Evolutionary conservation across 2,888 invertebrate genomes (phyloP), one percentile per base, ranked within the genome.

Genomic region (Mythimna lalbum): DNA sequence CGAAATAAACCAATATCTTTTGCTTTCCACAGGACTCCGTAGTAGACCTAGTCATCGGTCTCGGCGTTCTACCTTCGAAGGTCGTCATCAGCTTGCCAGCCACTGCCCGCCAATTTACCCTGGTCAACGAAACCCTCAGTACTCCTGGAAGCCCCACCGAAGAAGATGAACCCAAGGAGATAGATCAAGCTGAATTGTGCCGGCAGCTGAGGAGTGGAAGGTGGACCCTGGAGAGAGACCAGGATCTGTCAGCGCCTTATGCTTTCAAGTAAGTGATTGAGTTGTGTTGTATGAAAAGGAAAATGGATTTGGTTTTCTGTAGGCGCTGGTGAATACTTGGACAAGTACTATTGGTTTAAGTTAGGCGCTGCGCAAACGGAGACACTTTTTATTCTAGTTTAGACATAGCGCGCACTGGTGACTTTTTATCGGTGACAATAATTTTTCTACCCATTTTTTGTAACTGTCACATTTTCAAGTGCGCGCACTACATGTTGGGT

Each of bases 191-290:
- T 47, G 96, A 97, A 88, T 93, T 97, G 14, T 97, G 97, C 88
- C 88, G 94, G 7, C 91, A 93, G 78, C 92, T 98, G 90, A 93
- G 95, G 66, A 97, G 96, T 43, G 96, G 96, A 81, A 92, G 96
- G 60, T 98, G 98, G 98, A 98, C 97, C 0, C 89, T 98, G 75
- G 98, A 98, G 88, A 96, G 98, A 69, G 98, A 98, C 83, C 97
- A 98, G 88, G 98, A 98, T 92, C 93, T 98, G 76, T 97, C 98
- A 0, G 98, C 97, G 72, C 97, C 98, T 82, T 98, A 98, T 87
- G 97, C 98, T 86, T 98, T 97, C 90, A 96, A 96, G 97, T 97
- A 86, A 93, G 93, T 78, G 10, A 47, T 71, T 19, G 2, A 2
- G 9, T 63, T 55, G 17, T 43, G 43, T 43, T 43, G 43, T 17